These are phyloP conservation scores for Parapristionchus giblindavisi DNA, from an alignment of 2,888 invertebrate species.

Conservation along the genomic window DNA sequence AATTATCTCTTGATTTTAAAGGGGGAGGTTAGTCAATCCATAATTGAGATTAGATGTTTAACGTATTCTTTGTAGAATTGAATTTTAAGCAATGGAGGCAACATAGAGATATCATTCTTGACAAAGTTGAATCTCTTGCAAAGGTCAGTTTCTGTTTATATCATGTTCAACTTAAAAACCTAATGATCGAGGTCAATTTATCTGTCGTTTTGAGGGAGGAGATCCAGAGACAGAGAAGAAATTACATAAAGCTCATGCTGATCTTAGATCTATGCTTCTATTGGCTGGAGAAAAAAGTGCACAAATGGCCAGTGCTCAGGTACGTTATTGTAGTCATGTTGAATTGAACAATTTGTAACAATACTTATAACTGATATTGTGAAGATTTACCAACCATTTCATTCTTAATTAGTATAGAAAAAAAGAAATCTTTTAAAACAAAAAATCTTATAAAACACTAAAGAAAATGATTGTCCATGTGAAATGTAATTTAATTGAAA, in stretches of 20 bases:
- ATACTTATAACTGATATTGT: neutral
- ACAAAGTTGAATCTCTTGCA: conserved; percentile 49
- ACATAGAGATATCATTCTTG: conserved; percentile 56
- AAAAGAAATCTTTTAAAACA: too few species aligned
- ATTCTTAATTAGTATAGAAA: too few species aligned
- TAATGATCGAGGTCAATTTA: too few species aligned
- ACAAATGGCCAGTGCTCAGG: conserved; percentile 61
- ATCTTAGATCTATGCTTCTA: conserved; percentile 75
- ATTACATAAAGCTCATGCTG: conserved; percentile 71
- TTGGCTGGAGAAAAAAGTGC: conserved; percentile 63
- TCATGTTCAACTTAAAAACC: too few species aligned
- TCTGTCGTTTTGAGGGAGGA: conserved; percentile 36
- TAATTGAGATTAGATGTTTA: neutral
- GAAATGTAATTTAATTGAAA: too few species aligned
- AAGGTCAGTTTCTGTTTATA: conserved; percentile 35
- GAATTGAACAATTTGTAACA: neutral
- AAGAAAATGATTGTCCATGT: too few species aligned
- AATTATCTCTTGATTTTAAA: conserved; percentile 26
- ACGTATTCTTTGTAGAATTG: conserved; percentile 42
- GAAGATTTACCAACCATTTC: too few species aligned
- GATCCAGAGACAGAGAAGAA: conserved; percentile 47
- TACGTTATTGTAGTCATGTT: too few species aligned
- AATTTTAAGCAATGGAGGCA: conserved; percentile 56
- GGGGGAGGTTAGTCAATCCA: conserved; percentile 18
- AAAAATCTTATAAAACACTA: too few species aligned